phyloP scores from a whole-genome alignment of 2,888 invertebrate genomes.

The Orthosia incerta region DNA sequence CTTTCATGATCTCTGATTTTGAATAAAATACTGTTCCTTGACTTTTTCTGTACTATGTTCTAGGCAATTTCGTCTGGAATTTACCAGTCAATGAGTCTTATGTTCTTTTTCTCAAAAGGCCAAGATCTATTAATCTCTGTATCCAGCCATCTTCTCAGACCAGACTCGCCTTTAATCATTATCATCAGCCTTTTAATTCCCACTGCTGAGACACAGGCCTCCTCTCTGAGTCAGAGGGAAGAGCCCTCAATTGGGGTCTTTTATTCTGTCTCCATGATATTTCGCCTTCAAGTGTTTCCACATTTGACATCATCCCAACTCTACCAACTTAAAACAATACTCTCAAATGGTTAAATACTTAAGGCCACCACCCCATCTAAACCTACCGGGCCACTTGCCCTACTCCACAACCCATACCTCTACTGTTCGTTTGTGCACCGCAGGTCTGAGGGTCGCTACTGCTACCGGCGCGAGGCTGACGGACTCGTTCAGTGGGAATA shows the following conservation, averaged over 20 bases:
- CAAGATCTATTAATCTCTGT: too few species aligned
- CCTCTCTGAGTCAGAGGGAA: too few species aligned
- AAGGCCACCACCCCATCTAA: conserved; percentile 61
- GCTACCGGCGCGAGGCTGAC: conserved; percentile 90
- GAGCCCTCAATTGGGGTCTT: too few species aligned
- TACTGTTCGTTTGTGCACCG: conserved; percentile 72
- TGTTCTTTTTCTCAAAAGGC: too few species aligned
- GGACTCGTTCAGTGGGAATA: conserved; percentile 92
- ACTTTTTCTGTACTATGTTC: neutral
- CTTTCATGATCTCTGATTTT: neutral
- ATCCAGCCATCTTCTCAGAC: too few species aligned
- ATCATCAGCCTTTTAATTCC: too few species aligned
- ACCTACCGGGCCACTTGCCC: conserved; percentile 60
- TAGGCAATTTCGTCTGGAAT: too few species aligned
- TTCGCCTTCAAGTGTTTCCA: too few species aligned
- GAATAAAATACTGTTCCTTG: neutral
- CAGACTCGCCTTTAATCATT: too few species aligned
- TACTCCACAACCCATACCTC: conserved; percentile 60
- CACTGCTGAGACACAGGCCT: too few species aligned
- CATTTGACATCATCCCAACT: neutral
- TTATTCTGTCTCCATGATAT: too few species aligned
- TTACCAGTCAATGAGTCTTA: too few species aligned
- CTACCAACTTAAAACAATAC: neutral
- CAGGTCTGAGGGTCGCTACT: conserved; percentile 92
- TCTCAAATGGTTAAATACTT: conserved; percentile 14